Base-by-base conservation (phyloP, 2,888 invertebrate genomes). In the Andrena fulva region DNA sequence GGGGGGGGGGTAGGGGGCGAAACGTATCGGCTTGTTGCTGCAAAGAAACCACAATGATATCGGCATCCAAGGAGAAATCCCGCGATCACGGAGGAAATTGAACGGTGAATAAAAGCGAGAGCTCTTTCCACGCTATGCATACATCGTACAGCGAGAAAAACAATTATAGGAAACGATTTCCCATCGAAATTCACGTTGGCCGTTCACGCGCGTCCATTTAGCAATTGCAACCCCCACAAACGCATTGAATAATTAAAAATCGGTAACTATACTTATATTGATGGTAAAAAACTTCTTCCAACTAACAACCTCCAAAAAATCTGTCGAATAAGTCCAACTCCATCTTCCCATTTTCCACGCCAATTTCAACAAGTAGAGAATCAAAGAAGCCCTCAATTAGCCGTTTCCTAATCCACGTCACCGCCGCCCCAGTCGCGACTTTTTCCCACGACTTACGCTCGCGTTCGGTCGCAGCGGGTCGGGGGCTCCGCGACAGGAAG, bases 41-140 rank as follows among this genome's bases (percentile, higher is more conserved):
- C 52, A 74, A 84, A 67, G 69, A 60, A 29, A 80, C 74, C 73
- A 80, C 73, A 80, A 84, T 72, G 71, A 84, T 69, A 42, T 54
- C 63, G 5, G 20, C 52, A 64, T 74, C 74, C 12, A 31, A 64
- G 66, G 80, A 69, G 52, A 75, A 85, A 85, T 77, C 71, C 52
- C 48, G 48, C 48, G 74, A 75, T 74, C 64, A 60, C 16, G 50
- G 24, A 48, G 64, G 42, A 72, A 75, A 80, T 75, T 79, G 70
- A 76, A 77, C 73, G 52, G 29, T 20, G 74, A 35, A 33, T 29
- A 70, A 33, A 76, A 56, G 27, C 84, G 20, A 74, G 20, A 48
- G 12, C 24, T 54, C n/a, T 35, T 54, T 16, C 20, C 50, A 59
- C 20, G 52, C 16, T 75, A 29, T 56, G 70, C 63, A 76, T n/a